Evolutionary conservation across 1,140 invertebrate species (phyloP), one percentile per base, ranked within the genome.

Genomic region (Drosophila repletoides): DNA sequence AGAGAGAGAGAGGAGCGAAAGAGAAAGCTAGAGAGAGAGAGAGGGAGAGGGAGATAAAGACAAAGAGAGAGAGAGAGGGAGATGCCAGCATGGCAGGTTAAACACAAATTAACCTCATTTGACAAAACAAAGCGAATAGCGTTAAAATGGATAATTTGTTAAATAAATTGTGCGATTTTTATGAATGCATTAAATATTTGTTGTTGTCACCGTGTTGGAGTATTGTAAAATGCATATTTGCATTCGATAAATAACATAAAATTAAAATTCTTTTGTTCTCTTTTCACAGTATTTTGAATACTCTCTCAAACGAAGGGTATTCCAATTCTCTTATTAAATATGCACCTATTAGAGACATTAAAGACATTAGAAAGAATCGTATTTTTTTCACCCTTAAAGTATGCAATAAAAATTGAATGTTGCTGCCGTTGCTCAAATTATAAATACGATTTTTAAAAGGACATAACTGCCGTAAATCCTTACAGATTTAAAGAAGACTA

Each of bases 91-190:
- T 55, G 46, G 46, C 68, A 64, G 76, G 76, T 79, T 88, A 77
- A 83, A 84, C 81, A 77, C 87, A 89, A 89, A 89, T 89, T 89
- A 89, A 89, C 87, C 87, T 88, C 87, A 89, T 89, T 89, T 87
- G 77, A 87, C 68, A 86, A 87, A 86, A 88, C 86, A 88, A 89
- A 89, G 76, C 79, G 58, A 81, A 63, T 67, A 58, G 41, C 56
- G 74, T 72, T 76, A 76, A 89, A 86, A 89, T 89, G 81, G 87
- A 89, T 88, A 89, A 89, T 89, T 89, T 89, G 87, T 89, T 89
- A 89, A 89, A 89, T 89, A 89, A 89, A 89, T 89, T 87, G 87
- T 71, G 49, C 68, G 59, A 86, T 80, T 84, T 88, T 77, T 77
- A 72, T 74, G 64, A 69, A 64, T 34, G 65, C 53, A 63, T 77